Percentiles rank a stretch among this genome's conserved stretches.
These are phyloP conservation scores for Microcebus murinus DNA, from an alignment of 2,113 vertebrate species.

Conservation along the genomic window DNA sequence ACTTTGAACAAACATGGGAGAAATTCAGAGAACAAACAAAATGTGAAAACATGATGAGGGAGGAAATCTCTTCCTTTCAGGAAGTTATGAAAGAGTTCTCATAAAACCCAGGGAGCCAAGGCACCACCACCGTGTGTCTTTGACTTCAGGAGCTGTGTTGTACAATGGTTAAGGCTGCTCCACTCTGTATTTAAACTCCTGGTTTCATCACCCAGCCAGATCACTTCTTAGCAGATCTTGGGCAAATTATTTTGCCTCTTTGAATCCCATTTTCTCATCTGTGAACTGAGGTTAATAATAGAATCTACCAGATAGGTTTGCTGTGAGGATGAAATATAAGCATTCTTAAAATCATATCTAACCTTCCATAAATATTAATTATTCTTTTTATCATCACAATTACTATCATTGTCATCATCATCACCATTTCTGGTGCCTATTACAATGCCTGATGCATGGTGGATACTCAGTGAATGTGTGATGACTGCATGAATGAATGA, in stretches of 20 bases:
- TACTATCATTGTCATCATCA: no score
- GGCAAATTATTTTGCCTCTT: background rate
- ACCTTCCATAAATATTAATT: background rate
- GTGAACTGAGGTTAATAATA: background rate
- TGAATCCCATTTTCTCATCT: slow-evolving; percentile 18
- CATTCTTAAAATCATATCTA: background rate
- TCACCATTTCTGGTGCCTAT: background rate
- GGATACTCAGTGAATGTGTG: background rate
- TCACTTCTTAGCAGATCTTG: background rate
- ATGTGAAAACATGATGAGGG: slow-evolving; percentile 34
- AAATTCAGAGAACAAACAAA: slow-evolving; percentile 51
- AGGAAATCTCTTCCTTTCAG: background rate
- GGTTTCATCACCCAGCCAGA: background rate
- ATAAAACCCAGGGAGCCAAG: background rate
- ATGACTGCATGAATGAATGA: background rate
- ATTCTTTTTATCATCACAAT: background rate
- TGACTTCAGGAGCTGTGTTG: background rate
- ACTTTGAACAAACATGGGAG: slow-evolving; percentile 59
- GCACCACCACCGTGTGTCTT: fast-evolving
- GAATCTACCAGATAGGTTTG: background rate
- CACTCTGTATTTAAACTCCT: background rate
- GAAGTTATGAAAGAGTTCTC: background rate
- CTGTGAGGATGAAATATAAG: background rate
- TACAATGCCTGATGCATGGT: background rate
- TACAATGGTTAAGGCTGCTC: background rate